These are phyloP conservation scores for Colistium nudipinnis DNA, from an alignment of 2,113 vertebrate species.

Conservation along the genomic window DNA sequence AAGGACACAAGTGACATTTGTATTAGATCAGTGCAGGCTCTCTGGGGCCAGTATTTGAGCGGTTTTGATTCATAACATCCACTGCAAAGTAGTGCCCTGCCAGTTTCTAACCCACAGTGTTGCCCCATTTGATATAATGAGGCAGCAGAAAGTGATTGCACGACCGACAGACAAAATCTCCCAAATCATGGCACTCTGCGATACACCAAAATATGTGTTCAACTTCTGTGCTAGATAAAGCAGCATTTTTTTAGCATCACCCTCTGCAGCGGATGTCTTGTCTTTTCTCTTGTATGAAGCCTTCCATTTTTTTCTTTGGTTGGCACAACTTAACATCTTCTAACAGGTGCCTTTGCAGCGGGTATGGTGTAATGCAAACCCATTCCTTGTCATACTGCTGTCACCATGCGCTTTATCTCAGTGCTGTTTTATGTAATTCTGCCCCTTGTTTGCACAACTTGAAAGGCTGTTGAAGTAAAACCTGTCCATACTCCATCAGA, in stretches of 20 bases:
- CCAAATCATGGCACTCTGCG: not conserved
- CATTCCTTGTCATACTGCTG: not conserved
- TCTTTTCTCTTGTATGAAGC: not conserved
- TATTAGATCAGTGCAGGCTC: too few relatives aligned
- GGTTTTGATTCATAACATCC: too few relatives aligned
- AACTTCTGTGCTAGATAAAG: not conserved
- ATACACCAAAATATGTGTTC: not conserved
- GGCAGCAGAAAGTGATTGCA: not conserved
- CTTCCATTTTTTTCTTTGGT: not conserved
- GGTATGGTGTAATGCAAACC: not conserved
- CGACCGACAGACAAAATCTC: not conserved
- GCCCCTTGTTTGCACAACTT: constrained; percentile 1
- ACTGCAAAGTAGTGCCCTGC: too few relatives aligned
- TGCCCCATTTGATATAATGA: not conserved
- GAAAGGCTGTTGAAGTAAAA: constrained; percentile 13
- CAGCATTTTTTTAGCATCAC: too few relatives aligned
- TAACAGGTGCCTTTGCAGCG: not conserved
- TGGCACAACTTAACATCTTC: not conserved
- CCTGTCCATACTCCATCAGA: not conserved
- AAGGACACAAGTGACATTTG: too few relatives aligned
- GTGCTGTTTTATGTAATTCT: not conserved
- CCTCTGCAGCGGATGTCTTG: too few relatives aligned
- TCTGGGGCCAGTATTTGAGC: too few relatives aligned
- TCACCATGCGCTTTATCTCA: not conserved
- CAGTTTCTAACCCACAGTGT: not conserved